Evolutionary conservation across 2,888 invertebrate genomes (phyloP), one percentile per base, ranked within the genome.

Genomic region (Drosophila niveifrons): DNA sequence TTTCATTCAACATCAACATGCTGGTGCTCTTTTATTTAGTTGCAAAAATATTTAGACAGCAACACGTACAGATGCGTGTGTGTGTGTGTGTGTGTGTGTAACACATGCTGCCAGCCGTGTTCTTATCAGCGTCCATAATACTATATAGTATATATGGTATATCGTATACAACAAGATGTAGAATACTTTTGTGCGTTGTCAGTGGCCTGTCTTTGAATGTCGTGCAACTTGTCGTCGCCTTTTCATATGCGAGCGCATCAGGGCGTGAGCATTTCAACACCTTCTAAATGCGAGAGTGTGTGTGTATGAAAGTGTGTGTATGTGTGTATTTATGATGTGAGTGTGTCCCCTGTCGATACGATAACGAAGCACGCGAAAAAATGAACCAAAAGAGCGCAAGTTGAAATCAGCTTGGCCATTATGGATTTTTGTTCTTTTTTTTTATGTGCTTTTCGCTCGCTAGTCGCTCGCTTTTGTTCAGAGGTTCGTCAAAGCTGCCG

Each of bases 221-320:
- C 67, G 57, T 67, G 73, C 68, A 73, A 78, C 65, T 76, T 75
- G 73, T 67, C 73, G 64, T 9, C 47, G 73, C 61, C 61, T 15
- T 64, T 77, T 77, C 53, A 75, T 62, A 44, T 55, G 73, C 50
- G 28, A 64, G 34, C 73, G 65, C 58, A 72, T 66, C 66, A 63
- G 52, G 67, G 59, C 80, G 72, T 80, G 72, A 66, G 77, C 64
- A 53, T 76, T 39, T 72, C 69, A 80, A 72, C 78, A 78, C 78
- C 72, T 76, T 80, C 66, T 52, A 63, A 39, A 53, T 29, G 39
- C 36, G 39, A 3, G 23, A 23, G 23, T 23, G 4, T 10, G 28
- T 28, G 28, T 10, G 31, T 44, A 13, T 44, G 18, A 9, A 31
- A 18, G 15, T 18, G 15, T n/a, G 17, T 8, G 29, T 62, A n/a